Base-by-base conservation (phyloP, 2,797 vertebrate species). In the Hemibagrus guttatus region DNA sequence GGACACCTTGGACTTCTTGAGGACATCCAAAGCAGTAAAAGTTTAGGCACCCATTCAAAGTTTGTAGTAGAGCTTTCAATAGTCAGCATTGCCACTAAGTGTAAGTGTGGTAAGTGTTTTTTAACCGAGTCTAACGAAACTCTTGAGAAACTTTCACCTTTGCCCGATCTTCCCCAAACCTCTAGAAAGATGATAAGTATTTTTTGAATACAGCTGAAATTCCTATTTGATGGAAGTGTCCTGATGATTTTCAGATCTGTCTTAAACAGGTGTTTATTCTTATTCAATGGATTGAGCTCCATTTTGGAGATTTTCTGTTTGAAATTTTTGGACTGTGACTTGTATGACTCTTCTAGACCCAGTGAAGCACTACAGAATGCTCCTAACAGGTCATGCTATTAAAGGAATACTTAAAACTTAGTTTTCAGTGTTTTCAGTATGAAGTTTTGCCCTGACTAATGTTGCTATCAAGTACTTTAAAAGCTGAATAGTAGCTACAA, bases 251-350 rank as follows among this genome's bases (percentile, higher is more conserved):
- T 54, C 84, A n/a, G 56, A 78, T 23, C 64, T 63, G 19, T 39
- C 16, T 75, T 64, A 56, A 35, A 28, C 3, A 81, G 78, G 26
- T 87, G 69, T 87, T 87, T 84, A 68, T 87, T 84, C 61, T 69
- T 78, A 5, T 42, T n/a, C n/a, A 56, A 69, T 59, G 82, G 49
- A 39, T 75, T 35, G 49, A 35, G 12, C 54, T 74, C 19, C 3
- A 9, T 59, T 80, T 59, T 74, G 66, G 31, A 58, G 23, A 71
- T 71, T 14, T 39, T 76, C 12, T 52, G 39, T 59, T 19, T 81
- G 28, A 56, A 49, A 8, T 12, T 14, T 26, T 31, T 54, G 74
- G 56, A 58, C n/a, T 56, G 6, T 39, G 54, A 79, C 16, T 58
- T 58, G 26, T 26, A 59, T 16, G 35, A 80, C 35, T 80, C 31